Base-by-base conservation (phyloP, 2,797 vertebrate species). In the Sylvia borin region DNA sequence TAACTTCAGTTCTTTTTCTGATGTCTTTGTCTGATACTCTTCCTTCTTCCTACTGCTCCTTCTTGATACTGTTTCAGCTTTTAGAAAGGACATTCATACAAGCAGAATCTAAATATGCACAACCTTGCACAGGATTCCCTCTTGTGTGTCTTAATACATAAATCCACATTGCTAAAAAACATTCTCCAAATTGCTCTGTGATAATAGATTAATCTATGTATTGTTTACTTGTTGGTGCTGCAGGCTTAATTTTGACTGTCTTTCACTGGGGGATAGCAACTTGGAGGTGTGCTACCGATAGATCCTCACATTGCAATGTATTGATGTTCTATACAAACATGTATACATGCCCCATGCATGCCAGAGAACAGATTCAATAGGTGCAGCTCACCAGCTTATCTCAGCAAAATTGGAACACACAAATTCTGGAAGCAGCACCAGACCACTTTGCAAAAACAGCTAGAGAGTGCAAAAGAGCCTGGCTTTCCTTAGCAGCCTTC, bases 341-440 rank as follows among this genome's bases (percentile, higher is more conserved):
- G 21, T 61, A 40, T 40, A 40, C 40, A 40, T 40, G 40, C 40
- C 24, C 31, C 70, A 51, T 0, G 0, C 27, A 27, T 11, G 10
- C 34, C 31, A 58, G 50, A 48, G 18, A 53, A 38, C 16, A 65
- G 57, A 43, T 55, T 71, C 61, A 36, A 14, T 6, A 62, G 22
- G 16, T 29, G 31, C 55, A 51, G 77, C 15, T 6, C 15, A 53
- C 16, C n/a, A 43, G 36, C 47, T 61, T 43, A 38, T 14, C 65
- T 74, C 42, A 60, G 51, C 40, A 72, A 51, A 74, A 68, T 0
- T n/a, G 24, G 58, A 66, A 54, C 14, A 4, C 10, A 19, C 29
- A 8, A 67, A 80, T 17, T 18, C 40, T 50, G 34, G 27, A 72
- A 54, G 26, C 1, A 83, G 25, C 16, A 76, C 27, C 32, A 85